Percentiles rank a stretch among this genome's conserved stretches.
These are phyloP conservation scores for Choloepus didactylus DNA, from an alignment of 2,797 vertebrate species.

Conservation along the genomic window DNA sequence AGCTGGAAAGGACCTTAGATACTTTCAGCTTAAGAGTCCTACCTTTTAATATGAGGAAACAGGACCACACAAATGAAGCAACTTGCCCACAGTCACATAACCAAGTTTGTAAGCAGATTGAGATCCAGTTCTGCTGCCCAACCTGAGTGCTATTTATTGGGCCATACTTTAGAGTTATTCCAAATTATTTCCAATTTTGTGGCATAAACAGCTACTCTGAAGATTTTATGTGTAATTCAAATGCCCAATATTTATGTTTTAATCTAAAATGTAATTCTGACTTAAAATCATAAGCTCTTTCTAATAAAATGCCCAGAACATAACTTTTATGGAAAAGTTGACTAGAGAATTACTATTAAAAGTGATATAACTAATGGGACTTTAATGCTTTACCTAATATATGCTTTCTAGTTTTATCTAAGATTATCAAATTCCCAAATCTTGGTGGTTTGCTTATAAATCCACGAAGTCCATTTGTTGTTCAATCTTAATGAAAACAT, in stretches of 20 bases:
- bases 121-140: not conserved
- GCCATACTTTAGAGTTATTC: slow-evolving; percentile 2
- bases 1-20: not conserved
- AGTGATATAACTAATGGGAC: slow-evolving; percentile 46
- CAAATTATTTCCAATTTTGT: slow-evolving; percentile 45
- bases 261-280: slow-evolving; percentile 73
- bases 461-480: not conserved
- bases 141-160: not conserved
- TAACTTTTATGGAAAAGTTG: slow-evolving; percentile 65
- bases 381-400: slow-evolving; percentile 62
- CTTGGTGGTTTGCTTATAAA: not conserved
- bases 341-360: slow-evolving; percentile 54
- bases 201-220: not conserved
- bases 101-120: not conserved
- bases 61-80: not conserved
- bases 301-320: slow-evolving; percentile 57
- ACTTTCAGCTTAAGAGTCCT: not conserved
- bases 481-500: slow-evolving; percentile 40
- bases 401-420: slow-evolving; percentile 49
- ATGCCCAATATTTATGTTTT: slow-evolving; percentile 62
- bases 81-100: not conserved
- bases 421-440: slow-evolving; percentile 41
- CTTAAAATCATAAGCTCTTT: slow-evolving; percentile 55
- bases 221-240: slow-evolving; percentile 47
- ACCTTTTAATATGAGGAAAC: not conserved